phyloP scores from a whole-genome alignment of 2,797 vertebrate species.

The Crenuchus spilurus region DNA sequence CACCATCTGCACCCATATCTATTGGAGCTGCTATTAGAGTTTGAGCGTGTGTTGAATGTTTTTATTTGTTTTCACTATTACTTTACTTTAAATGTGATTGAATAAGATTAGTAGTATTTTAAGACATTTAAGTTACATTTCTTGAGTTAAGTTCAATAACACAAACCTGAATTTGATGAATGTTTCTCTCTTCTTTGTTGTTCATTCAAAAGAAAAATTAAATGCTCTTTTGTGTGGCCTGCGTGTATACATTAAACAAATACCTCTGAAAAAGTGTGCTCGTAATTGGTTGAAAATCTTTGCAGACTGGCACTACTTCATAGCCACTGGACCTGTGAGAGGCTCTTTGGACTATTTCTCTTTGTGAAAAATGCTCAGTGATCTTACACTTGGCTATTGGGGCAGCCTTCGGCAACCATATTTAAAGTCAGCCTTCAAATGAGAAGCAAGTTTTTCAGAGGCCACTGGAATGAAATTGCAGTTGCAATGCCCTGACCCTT shows the following conservation, averaged over 20 bases:
- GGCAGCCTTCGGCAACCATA: conserved; percentile 41
- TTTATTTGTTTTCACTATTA: not conserved
- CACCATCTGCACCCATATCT: not conserved
- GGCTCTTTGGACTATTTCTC: conserved; percentile 30
- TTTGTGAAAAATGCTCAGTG: conserved; percentile 46
- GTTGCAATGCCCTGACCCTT: conserved; percentile 12
- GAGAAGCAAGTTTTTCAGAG: conserved; percentile 20
- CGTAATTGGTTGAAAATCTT: conserved; percentile 29
- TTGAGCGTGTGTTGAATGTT: not conserved
- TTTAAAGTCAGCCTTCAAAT: conserved; percentile 29
- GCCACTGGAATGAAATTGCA: conserved; percentile 33
- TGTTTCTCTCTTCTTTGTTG: not conserved
- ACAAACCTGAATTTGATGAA: no score
- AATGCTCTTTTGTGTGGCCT: not conserved
- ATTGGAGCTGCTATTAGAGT: not conserved
- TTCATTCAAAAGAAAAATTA: not conserved
- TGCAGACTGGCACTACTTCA: conserved; percentile 2
- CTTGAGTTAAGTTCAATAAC: not conserved
- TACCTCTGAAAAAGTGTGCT: not conserved
- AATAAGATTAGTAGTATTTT: not conserved
- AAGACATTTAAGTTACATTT: not conserved
- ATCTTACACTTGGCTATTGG: conserved; percentile 45
- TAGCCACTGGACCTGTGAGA: conserved; percentile 23
- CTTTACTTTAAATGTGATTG: not conserved
- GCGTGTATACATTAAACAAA: conserved; percentile 6